Conservation (phyloP, 2,113 vertebrate species). For the Rhea americana region DNA sequence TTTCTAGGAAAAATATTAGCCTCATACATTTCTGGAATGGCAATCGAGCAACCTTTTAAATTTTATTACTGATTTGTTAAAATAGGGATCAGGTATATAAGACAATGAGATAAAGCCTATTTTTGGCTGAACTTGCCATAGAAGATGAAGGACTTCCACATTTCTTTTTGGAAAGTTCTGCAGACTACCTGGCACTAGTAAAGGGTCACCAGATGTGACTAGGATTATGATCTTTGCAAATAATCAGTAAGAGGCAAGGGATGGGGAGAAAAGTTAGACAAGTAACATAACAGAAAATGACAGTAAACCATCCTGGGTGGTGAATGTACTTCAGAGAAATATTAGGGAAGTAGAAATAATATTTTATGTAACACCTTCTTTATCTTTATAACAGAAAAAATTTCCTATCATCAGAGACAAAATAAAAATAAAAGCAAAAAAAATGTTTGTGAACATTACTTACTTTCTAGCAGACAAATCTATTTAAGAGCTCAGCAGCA, state of each 20-base stretch:
- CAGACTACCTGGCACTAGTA: not conserved
- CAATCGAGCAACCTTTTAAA: not conserved
- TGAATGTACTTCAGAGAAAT: not conserved
- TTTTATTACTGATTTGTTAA: not conserved
- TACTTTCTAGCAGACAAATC: not conserved
- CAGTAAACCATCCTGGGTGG: not conserved
- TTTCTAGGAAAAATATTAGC: not conserved
- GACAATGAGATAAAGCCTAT: not conserved
- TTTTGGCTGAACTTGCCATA: not conserved
- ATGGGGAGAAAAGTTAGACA: not conserved
- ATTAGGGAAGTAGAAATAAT: not conserved
- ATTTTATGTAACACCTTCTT: not conserved
- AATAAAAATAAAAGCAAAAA: not conserved
- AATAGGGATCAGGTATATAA: not conserved
- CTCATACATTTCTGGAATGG: not conserved
- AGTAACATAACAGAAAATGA: not conserved
- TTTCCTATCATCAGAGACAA: not conserved
- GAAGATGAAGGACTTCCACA: not conserved
- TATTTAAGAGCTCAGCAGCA: not conserved
- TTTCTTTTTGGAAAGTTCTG: not conserved
- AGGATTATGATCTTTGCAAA: not conserved
- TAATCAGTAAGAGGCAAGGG: not conserved
- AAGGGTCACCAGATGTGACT: not conserved
- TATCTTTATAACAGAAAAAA: not conserved
- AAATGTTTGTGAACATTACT: not conserved